Evolutionary conservation across 1,140 invertebrate species (phyloP), one percentile per base, ranked within the genome.

Genomic region (Liolophura sinensis): DNA sequence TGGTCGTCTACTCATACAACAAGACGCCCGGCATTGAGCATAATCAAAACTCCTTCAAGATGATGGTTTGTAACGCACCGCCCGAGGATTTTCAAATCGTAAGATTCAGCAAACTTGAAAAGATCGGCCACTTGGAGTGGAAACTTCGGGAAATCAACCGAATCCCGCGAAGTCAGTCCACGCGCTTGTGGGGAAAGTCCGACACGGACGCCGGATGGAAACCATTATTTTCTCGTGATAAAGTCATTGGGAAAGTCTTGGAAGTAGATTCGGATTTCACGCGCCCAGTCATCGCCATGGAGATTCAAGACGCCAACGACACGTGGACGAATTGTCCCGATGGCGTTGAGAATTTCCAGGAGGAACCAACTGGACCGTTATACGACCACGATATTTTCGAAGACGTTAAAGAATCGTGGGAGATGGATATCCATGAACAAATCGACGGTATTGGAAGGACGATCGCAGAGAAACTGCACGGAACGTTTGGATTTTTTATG

Each of bases 51-150:
- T 76, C 78, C 7, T 82, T 79, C 64, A 82, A 82, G 65, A 60
- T 82, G 25, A 77, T 77, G 76, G 60, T 78, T 48, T 70, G 73
- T 46, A 74, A 74, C 16, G 74, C 75, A 0, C 71, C 73, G 9
- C 55, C 70, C 5, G 78, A 80, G 57, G 80, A 82, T 55, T 82
- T 80, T 61, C 80, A 82, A 25, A 80, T 79, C 62, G 67, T 79
- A 16, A 75, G 75, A 55, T 82, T 80, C 67, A 82, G 80, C 69
- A 82, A 82, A 70, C 76, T 80, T 73, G 80, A 82, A 67, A 82
- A 79, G 67, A 72, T 80, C 22, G 80, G 80, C 14, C 76, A 82
- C 69, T 51, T 82, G 16, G 80, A 82, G 67, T 76, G 72, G 68
- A 76, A 73, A 60, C 49, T 78, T 12, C 62, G 80, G 46, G 73